phyloP scores from a whole-genome alignment of 2,888 invertebrate species.

The Metacarcinus magister region DNA sequence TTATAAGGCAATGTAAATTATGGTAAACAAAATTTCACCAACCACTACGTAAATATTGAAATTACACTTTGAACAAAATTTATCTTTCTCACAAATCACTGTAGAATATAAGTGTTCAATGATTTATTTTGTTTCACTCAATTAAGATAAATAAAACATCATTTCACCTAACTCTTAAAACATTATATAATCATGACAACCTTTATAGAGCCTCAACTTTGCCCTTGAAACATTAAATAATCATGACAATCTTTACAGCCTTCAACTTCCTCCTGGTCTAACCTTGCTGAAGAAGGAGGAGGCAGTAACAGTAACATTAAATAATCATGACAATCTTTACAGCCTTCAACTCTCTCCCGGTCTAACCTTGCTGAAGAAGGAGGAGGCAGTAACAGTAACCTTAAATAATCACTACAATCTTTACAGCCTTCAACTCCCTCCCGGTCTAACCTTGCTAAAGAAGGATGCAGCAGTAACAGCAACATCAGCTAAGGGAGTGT shows the following conservation, averaged over 20 bases:
- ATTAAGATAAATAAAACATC: background rate
- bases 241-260: no score
- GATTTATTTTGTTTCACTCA: no score
- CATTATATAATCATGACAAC: no score
- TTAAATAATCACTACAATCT: background rate
- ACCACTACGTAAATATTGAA: background rate
- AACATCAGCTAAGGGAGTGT: slow-evolving; percentile 97
- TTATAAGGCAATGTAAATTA: background rate
- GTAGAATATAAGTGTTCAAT: no score
- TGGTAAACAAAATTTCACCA: background rate
- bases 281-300: no score
- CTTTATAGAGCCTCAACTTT: no score
- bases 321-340: background rate
- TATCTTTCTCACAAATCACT: no score
- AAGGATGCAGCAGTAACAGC: slow-evolving; percentile 95
- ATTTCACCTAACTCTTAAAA: background rate
- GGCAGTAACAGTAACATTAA: background rate
- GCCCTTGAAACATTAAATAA: no score
- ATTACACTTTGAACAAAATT: no score
- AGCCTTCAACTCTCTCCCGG: background rate
- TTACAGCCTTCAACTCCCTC: background rate
- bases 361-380: slow-evolving; percentile 90
- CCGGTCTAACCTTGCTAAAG: slow-evolving; percentile 88
- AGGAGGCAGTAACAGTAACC: slow-evolving; percentile 91
- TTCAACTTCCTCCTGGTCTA: no score